Evolutionary conservation across 2,113 vertebrate species (phyloP), one percentile per base, ranked within the genome.

Genomic region (Cromileptes altivelis): DNA sequence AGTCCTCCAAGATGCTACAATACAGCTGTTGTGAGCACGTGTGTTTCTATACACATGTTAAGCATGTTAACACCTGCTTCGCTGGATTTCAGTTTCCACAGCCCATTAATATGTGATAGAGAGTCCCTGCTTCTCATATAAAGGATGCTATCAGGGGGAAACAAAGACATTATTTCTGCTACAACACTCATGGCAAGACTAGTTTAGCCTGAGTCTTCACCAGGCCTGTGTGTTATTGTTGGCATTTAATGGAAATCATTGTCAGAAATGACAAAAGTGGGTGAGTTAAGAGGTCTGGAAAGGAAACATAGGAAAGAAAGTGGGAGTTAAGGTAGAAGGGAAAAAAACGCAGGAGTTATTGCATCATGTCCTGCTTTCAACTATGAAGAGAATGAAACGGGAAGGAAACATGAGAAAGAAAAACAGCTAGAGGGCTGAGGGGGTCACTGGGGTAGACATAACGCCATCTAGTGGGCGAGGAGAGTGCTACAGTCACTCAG

Each of bases 391-490:
- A 83, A 52, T 76, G 79, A 86, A 79, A 88, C 62, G 70, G 80
- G 72, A 88, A 86, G 78, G 86, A 87, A 92, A 85, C 50, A 19
- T 21, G 47, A 73, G 58, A 81, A 67, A 85, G 76, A 84, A 83
- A 75, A 84, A 82, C 47, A 86, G 60, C 63, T 83, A 40, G 12
- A 72, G 58, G 7, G n/a, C 52, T 65, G 77, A 19, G 8, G 30
- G 12, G 45, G 45, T 52, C 71, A 77, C 40, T 81, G 78, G 71
- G 86, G 75, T 18, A 87, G 49, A 72, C 71, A 71, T 37, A 80
- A 9, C 75, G 90, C 90, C 93, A 92, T 88, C 94, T 94, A 85
- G 90, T 89, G 94, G 90, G 69, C 21, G 3, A 82, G 45, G 56
- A 80, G 75, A 70, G 3, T 64, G 83, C 73, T 88, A 87, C 83